A percentile compares a stretch with the other conserved stretches of the same genome.
These are phyloP conservation scores for Mythimna pallens DNA, from an alignment of 2,888 invertebrate genomes.

Conservation along the genomic window DNA sequence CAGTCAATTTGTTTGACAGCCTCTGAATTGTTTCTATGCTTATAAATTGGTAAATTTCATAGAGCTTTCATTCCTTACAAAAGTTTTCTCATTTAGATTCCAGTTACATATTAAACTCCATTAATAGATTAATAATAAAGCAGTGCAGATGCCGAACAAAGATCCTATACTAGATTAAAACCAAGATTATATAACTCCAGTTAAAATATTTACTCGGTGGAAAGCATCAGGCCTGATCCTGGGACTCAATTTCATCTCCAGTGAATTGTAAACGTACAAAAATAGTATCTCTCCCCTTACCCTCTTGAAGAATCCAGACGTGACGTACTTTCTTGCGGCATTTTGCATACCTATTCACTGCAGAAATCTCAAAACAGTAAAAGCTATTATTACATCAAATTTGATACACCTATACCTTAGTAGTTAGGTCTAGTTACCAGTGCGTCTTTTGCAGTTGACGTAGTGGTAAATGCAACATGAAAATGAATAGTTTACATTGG, in stretches of 20 bases:
- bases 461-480: neutral
- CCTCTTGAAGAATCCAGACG: slow-evolving; percentile 27
- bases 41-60: neutral
- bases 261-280: slow-evolving; percentile 23
- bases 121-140: neutral
- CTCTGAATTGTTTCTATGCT: neutral
- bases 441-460: slow-evolving; percentile 14
- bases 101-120: too few species aligned
- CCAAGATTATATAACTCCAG: neutral
- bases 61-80: neutral
- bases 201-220: neutral
- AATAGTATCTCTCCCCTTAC: slow-evolving; percentile 29
- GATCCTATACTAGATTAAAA: too few species aligned
- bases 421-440: neutral
- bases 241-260: slow-evolving; percentile 12
- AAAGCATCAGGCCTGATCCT: neutral
- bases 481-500: neutral
- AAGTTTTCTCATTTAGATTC: neutral
- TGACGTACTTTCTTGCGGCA: slow-evolving; percentile 27
- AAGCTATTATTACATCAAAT: slow-evolving; percentile 5
- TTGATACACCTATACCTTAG: neutral
- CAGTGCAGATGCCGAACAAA: neutral
- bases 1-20: neutral
- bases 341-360: slow-evolving; percentile 24
- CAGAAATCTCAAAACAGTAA: slow-evolving; percentile 15